These are phyloP conservation scores for Rhorus exstirpatorius DNA, from an alignment of 2,888 invertebrate genomes.

Conservation along the genomic window DNA sequence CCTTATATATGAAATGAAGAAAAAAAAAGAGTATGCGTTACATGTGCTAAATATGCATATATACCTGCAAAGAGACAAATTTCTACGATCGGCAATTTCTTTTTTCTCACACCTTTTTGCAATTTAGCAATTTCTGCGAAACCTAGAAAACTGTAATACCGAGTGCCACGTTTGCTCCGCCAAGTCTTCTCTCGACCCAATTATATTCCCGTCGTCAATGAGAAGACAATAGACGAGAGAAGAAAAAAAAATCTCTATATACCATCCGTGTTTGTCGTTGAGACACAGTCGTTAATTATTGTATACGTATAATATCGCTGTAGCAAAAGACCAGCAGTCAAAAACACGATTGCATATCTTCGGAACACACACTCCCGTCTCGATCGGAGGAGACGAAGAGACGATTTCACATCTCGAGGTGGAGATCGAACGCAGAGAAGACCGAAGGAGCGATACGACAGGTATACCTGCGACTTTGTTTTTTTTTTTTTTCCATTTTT, in stretches of 20 bases:
- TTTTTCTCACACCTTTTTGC: slow-evolving; percentile 18
- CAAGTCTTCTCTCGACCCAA: slow-evolving; percentile 36
- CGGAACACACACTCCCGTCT: slow-evolving; percentile 44
- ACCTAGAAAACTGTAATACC: not conserved
- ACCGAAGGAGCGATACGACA: slow-evolving; percentile 25
- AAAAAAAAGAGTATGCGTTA: slow-evolving; percentile 32
- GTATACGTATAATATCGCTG: not conserved
- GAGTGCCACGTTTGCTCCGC: slow-evolving; percentile 32
- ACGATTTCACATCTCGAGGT: slow-evolving; percentile 55
- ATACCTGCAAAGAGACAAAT: slow-evolving; percentile 47
- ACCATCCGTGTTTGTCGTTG: slow-evolving; percentile 15
- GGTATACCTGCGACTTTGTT: slow-evolving; percentile 50
- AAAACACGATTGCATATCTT: slow-evolving; percentile 61
- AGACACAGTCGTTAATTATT: not conserved
- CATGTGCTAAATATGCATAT: slow-evolving; percentile 8
- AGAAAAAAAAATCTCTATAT: slow-evolving; percentile 17
- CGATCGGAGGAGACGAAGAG: slow-evolving; percentile 32
- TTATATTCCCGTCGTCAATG: slow-evolving; percentile 6
- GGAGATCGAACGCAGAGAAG: slow-evolving; percentile 38
- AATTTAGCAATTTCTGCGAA: slow-evolving; percentile 40
- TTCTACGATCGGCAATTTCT: slow-evolving; percentile 31
- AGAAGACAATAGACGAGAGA: slow-evolving; percentile 10
- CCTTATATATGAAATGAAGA: slow-evolving; percentile 1
- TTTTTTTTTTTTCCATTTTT: slow-evolving; percentile 27
- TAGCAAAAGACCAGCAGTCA: slow-evolving; percentile 60